These are phyloP conservation scores for Drosophila tropicalis DNA, from an alignment of 1,140 invertebrate genomes.

Conservation along the genomic window DNA sequence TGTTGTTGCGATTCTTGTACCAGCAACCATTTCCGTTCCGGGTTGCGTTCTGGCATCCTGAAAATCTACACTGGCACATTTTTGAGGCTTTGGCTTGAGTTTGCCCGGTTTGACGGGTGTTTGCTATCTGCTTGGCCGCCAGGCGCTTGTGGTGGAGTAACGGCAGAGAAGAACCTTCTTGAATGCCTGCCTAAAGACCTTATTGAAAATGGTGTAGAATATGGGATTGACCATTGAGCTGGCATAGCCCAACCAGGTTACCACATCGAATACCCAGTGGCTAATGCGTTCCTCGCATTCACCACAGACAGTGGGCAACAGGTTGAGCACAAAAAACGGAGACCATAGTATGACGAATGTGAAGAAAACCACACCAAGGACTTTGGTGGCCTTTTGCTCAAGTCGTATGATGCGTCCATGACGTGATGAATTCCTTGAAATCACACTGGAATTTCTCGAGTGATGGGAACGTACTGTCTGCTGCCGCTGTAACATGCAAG, in stretches of 20 bases:
- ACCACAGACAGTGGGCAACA: constrained; percentile 90
- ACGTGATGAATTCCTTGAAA: constrained; percentile 90
- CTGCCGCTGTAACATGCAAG: constrained; percentile 83
- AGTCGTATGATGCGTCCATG: constrained; percentile 91
- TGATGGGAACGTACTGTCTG: constrained; percentile 86
- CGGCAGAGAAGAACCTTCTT: constrained; percentile 93
- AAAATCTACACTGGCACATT: constrained; percentile 68
- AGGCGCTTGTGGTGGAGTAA: constrained; percentile 86
- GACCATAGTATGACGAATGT: constrained; percentile 97
- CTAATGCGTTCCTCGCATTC: constrained; percentile 90
- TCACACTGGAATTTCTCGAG: constrained; percentile 90
- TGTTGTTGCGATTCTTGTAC: not conserved
- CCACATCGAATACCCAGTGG: constrained; percentile 92
- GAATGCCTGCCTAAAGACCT: constrained; percentile 95
- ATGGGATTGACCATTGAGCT: constrained; percentile 97
- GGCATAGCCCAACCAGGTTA: constrained; percentile 96
- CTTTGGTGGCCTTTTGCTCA: constrained; percentile 92
- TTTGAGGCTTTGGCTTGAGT: constrained; percentile 53
- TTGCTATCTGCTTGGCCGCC: constrained; percentile 84
- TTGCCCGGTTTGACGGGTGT: constrained; percentile 62
- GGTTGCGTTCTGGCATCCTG: constrained; percentile 41
- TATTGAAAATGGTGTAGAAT: constrained; percentile 97
- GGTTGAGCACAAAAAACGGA: constrained; percentile 95
- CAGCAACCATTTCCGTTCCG: not conserved
- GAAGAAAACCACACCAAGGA: constrained; percentile 94